These are phyloP conservation scores for Archaeoteleia sp. DNA, from an alignment of 2,888 invertebrate species.

Conservation along the genomic window DNA sequence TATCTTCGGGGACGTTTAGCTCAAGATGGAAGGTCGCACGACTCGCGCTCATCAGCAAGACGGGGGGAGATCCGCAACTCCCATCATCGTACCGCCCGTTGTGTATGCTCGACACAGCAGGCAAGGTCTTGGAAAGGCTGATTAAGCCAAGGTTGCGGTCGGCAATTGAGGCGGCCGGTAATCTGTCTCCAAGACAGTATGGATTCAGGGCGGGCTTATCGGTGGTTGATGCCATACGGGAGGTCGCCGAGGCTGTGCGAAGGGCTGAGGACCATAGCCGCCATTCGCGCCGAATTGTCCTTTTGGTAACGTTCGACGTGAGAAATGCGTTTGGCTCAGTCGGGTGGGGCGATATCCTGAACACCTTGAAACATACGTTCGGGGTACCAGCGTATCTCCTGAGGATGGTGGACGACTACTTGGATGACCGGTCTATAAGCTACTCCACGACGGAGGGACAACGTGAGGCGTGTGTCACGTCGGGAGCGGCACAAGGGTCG, in stretches of 20 bases:
- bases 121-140: constrained; percentile 59
- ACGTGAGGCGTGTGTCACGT: background rate
- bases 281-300: background rate
- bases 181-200: constrained; percentile 13
- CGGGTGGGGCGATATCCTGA: constrained; percentile 38
- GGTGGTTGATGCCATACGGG: no score
- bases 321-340: constrained; percentile 46
- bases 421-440: constrained; percentile 33
- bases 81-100: constrained; percentile 56
- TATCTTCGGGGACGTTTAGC: constrained; percentile 28
- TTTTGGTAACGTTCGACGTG: constrained; percentile 44
- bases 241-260: no score
- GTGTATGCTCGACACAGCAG: constrained; percentile 56
- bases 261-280: no score
- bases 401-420: constrained; percentile 37
- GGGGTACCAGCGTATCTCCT: constrained; percentile 45
- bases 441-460: constrained; percentile 26
- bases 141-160: constrained; percentile 51
- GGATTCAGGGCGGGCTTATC: constrained; percentile 14
- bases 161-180: constrained; percentile 28
- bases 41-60: constrained; percentile 36
- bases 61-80: constrained; percentile 28
- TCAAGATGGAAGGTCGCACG: constrained; percentile 49
- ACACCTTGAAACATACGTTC: constrained; percentile 45
- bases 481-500: constrained; percentile 18